These are phyloP conservation scores for Cecropterus lyciades DNA, from an alignment of 1,140 invertebrate species.

Conservation along the genomic window DNA sequence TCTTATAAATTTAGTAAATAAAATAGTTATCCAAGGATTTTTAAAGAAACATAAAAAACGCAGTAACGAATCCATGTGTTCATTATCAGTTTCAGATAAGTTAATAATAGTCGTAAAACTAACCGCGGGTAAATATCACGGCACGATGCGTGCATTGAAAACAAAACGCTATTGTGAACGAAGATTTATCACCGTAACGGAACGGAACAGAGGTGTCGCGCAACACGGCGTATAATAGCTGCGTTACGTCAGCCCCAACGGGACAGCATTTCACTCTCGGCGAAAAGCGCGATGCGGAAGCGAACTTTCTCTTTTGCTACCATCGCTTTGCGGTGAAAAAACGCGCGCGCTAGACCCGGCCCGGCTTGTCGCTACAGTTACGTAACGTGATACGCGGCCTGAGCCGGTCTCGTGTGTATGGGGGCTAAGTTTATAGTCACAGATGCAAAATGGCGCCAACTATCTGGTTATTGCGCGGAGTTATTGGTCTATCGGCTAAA, in stretches of 20 bases:
- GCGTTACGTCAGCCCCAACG: slow-evolving; percentile 77
- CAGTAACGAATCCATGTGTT: not conserved
- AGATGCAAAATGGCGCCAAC: slow-evolving; percentile 22
- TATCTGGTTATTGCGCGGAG: slow-evolving; percentile 1
- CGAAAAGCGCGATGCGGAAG: slow-evolving; percentile 81
- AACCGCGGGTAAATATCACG: slow-evolving; percentile 2
- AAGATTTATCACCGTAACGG: slow-evolving; percentile 49
- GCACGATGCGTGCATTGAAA: slow-evolving; percentile 16
- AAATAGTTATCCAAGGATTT: not conserved
- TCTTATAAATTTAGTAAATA: not conserved
- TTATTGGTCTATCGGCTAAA: not conserved
- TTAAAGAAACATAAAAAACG: not conserved
- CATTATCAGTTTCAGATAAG: not conserved
- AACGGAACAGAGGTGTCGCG: slow-evolving; percentile 42
- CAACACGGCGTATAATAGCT: slow-evolving; percentile 60
- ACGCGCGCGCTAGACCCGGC: slow-evolving; percentile 53
- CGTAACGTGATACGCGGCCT: slow-evolving; percentile 45
- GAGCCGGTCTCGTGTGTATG: slow-evolving; percentile 7
- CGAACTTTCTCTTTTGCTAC: slow-evolving; percentile 80
- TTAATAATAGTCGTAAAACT: slow-evolving; percentile 11
- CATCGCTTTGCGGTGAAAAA: slow-evolving; percentile 58
- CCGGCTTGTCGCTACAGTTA: slow-evolving; percentile 53
- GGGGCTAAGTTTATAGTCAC: slow-evolving; percentile 1
- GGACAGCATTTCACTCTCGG: slow-evolving; percentile 82
- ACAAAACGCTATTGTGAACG: slow-evolving; percentile 30